phyloP scores from a whole-genome alignment of 2,797 vertebrate genomes.

The Coregonus ussuriensis region DNA sequence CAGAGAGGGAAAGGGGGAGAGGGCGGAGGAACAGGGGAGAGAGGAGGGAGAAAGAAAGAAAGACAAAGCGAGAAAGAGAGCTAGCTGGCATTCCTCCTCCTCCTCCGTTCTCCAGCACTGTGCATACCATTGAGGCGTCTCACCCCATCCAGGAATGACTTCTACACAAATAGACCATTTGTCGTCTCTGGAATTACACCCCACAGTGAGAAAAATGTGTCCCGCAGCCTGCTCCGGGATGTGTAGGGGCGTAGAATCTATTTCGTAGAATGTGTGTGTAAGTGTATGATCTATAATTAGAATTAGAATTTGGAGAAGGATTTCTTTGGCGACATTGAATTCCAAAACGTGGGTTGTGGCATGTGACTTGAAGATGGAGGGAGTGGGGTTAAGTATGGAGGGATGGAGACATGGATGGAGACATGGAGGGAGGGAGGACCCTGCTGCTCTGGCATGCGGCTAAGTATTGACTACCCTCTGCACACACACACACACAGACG shows the following conservation, averaged over 20 bases:
- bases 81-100: not conserved
- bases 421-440: constrained; percentile 29
- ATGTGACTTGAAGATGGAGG: not conserved
- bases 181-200: constrained; percentile 9
- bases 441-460: constrained; percentile 32
- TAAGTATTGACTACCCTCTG: not conserved
- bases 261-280: not conserved
- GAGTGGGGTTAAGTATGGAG: not conserved
- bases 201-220: not conserved
- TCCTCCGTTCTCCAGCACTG: not conserved
- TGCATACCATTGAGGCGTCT: not conserved
- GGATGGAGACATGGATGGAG: not conserved
- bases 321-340: not conserved
- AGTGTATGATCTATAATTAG: not conserved
- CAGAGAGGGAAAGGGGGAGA: not conserved
- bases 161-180: constrained; percentile 17
- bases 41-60: not conserved
- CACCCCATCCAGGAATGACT: constrained; percentile 8
- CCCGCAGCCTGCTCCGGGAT: not conserved
- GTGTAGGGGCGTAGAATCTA: constrained; percentile 11
- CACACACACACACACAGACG: not conserved
- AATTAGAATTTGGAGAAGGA: not conserved
- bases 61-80: not conserved
- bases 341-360: not conserved
- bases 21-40: not conserved